Conservation (phyloP, 2,113 vertebrate genomes). For the Vidua chalybeata region DNA sequence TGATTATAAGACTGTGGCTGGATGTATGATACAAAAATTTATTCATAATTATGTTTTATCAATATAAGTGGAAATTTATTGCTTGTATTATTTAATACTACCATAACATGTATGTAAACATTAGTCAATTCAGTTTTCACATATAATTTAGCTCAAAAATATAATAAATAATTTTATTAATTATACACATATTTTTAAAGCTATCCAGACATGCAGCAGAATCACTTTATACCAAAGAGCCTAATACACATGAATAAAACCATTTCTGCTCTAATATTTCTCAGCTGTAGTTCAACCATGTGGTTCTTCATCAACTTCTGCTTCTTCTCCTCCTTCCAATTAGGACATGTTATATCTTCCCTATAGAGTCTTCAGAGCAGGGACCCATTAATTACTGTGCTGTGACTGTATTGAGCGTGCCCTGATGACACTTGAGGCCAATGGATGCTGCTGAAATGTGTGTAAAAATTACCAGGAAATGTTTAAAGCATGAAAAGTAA, state of each 20-base stretch:
- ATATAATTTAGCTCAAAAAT: background rate
- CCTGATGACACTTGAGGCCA: background rate
- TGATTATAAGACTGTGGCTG: background rate
- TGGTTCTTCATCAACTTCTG: background rate
- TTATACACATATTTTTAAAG: background rate
- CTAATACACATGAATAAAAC: background rate
- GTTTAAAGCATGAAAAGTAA: background rate
- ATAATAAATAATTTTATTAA: background rate
- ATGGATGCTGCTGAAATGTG: background rate
- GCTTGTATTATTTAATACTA: background rate
- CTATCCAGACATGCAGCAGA: background rate
- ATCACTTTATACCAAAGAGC: background rate
- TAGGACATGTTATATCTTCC: background rate
- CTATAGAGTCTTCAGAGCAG: background rate
- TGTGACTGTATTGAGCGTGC: background rate
- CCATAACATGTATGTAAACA: background rate
- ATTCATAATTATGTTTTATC: background rate
- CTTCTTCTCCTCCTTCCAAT: background rate
- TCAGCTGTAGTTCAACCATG: background rate
- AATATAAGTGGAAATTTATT: background rate
- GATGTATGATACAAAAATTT: background rate
- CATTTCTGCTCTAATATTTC: background rate
- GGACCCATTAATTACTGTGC: background rate
- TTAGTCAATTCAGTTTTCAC: background rate
- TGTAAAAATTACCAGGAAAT: background rate